Conservation (phyloP, 2,113 vertebrate species). For the Pholis gunnellus region DNA sequence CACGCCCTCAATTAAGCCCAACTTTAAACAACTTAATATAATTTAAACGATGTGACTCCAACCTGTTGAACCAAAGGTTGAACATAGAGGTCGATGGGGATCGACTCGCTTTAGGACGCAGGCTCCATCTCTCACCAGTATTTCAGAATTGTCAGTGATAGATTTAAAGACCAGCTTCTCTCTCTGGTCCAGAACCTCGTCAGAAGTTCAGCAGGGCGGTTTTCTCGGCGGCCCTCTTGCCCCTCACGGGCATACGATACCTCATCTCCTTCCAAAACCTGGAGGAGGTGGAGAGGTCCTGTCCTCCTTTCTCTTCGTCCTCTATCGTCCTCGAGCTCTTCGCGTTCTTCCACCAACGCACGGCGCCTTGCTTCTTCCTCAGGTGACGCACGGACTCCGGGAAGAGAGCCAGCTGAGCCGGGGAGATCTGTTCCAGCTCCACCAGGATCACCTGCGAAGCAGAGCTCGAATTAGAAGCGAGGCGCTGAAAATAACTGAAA, state of each 20-base stretch:
- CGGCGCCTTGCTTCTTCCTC: conserved; percentile 86
- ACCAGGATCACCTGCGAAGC: conserved; percentile 86
- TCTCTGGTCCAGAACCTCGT: background rate
- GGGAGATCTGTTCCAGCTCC: conserved; percentile 86
- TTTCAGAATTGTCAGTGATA: background rate
- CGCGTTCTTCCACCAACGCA: conserved; percentile 85
- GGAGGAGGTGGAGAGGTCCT: conserved; percentile 55
- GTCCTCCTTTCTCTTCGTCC: conserved; percentile 8
- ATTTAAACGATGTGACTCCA: background rate
- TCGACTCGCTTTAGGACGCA: background rate
- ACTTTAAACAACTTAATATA: background rate
- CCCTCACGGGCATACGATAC: conserved; percentile 88
- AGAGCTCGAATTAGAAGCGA: background rate
- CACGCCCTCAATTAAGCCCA: background rate
- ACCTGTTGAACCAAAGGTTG: too few relatives aligned
- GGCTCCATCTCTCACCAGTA: background rate
- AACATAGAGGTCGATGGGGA: background rate
- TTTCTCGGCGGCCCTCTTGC: conserved; percentile 67
- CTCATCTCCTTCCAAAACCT: conserved; percentile 91
- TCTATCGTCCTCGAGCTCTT: background rate
- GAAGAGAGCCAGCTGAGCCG: conserved; percentile 76
- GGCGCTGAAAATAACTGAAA: background rate
- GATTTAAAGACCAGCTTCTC: background rate
- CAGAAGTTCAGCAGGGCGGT: conserved; percentile 62
- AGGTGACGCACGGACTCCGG: conserved; percentile 89